These are phyloP conservation scores for Andrena dorsata DNA, from an alignment of 2,888 invertebrate species.

Conservation along the genomic window DNA sequence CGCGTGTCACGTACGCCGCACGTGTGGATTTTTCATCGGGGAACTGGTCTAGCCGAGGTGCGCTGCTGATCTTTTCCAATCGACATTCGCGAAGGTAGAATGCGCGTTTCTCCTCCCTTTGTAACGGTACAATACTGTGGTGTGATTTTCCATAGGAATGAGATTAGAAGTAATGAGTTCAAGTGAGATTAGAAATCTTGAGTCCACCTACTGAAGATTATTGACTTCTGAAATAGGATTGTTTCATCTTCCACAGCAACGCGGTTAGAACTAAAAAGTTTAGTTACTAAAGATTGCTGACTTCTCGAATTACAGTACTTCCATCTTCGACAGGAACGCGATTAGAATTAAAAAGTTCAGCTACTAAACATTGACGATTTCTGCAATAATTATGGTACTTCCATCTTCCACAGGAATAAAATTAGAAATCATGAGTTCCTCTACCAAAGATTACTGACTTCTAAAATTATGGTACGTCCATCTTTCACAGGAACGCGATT, in stretches of 20 bases:
- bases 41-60: constrained; percentile 36
- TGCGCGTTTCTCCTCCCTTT: neutral
- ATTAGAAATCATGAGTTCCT: no score
- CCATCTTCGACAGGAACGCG: neutral
- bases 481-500: neutral
- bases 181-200: no score
- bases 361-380: neutral
- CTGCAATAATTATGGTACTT: neutral
- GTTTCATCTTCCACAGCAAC: neutral
- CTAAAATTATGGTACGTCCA: neutral
- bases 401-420: no score
- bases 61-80: constrained; percentile 28
- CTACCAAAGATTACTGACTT: no score
- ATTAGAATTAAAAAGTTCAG: neutral
- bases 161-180: neutral
- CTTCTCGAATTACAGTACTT: neutral
- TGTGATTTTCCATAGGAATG: neutral
- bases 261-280: neutral
- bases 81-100: neutral
- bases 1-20: constrained; percentile 49
- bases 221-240: no score
- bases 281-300: neutral
- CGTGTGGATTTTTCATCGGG: constrained; percentile 45
- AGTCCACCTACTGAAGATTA: no score
- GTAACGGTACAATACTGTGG: neutral